phyloP scores from a whole-genome alignment of 2,797 vertebrate species.

The Urocyon cinereoargenteus region DNA sequence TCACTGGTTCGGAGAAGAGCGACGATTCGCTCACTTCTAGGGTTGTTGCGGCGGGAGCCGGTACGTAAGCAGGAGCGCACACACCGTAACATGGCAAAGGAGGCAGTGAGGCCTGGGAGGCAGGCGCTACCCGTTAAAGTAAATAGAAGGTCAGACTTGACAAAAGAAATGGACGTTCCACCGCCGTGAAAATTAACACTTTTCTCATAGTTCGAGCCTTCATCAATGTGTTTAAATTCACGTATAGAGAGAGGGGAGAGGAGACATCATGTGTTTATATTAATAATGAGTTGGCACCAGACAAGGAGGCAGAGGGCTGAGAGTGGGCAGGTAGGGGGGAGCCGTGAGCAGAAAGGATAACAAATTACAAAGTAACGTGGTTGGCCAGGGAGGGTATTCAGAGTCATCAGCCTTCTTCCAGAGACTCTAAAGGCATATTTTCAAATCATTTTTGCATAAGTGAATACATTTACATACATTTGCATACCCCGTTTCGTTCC shows the following conservation, averaged over 20 bases:
- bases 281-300: neutral
- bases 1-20: neutral
- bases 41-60: too few species aligned
- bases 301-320: neutral
- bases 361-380: neutral
- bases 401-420: neutral
- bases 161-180: slow-evolving; percentile 27
- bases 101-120: neutral
- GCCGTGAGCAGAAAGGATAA: neutral
- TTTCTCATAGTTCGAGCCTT: slow-evolving; percentile 13
- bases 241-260: neutral
- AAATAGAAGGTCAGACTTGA: neutral
- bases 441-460: slow-evolving; percentile 52
- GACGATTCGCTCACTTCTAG: neutral
- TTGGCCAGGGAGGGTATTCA: neutral
- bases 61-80: neutral
- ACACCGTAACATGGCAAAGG: neutral
- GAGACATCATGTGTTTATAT: neutral
- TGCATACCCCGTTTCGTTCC: neutral
- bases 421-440: slow-evolving; percentile 62
- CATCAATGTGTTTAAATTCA: neutral
- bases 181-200: neutral
- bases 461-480: slow-evolving; percentile 51
- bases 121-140: neutral
- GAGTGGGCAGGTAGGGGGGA: neutral